Base-by-base conservation (phyloP, 2,113 vertebrate genomes). In the Coregonus clupeaformis region DNA sequence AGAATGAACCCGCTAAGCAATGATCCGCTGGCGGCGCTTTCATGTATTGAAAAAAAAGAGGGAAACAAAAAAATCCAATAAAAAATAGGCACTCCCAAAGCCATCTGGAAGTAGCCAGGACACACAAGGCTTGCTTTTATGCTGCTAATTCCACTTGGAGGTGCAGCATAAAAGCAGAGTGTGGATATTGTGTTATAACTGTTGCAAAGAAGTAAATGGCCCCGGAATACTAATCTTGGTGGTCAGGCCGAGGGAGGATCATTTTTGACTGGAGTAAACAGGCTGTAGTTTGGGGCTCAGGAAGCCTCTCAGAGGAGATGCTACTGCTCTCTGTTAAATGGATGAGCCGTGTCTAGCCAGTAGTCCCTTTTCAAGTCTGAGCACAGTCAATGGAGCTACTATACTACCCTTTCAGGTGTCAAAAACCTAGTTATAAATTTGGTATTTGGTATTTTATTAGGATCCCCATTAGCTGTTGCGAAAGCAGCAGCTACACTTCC, bases 161-260 rank as follows among this genome's bases (percentile, higher is more conserved):
- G 91, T 86, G 88, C 83, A 80, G 89, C 91, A 92, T 89, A 86
- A 91, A 92, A 91, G 91, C 90, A 80, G 81, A 88, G 85, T 85
- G 84, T 90, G 88, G 92, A 93, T 92, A 92, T 92, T 92, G 90
- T 93, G 91, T 91, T 92, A 91, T 92, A 91, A 92, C 89, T 89
- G 89, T 91, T 91, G 84, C 89, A 90, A 91, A 91, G 90, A 91
- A 91, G 86, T 89, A 81, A 86, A 85, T 87, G 87, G 88, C 86
- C 87, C 64, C 82, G 42, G 92, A 94, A 93, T 92, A 89, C 89
- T 92, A 93, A 93, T 93, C 79, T 32, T 55, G 36, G 12, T n/a
- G 75, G 86, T 83, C 86, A 79, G 76, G 14, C 49, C 14, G 76
- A 77, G 76, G 79, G 80, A 81, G 78, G 69, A 20, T 57, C 67